A percentile compares a stretch with the other conserved stretches of the same genome.
These are phyloP conservation scores for Ceratosolen solmsi DNA, from an alignment of 1,140 invertebrate species.

Conservation along the genomic window DNA sequence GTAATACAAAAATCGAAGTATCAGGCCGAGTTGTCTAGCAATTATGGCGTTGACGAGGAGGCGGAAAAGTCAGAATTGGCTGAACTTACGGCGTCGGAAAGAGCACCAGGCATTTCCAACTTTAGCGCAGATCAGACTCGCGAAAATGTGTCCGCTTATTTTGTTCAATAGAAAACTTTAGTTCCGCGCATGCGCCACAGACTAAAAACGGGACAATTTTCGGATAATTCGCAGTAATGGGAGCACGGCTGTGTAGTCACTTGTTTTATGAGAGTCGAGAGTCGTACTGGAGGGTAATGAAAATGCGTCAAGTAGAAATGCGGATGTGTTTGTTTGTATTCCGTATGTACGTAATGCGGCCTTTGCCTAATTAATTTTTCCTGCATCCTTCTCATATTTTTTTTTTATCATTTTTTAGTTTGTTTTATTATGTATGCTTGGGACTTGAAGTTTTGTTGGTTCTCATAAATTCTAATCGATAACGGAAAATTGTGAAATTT, in stretches of 20 bases:
- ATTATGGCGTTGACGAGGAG: neutral
- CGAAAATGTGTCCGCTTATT: constrained; percentile 15
- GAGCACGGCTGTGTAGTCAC: neutral
- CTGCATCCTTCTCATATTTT: neutral
- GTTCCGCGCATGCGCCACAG: too few relatives aligned
- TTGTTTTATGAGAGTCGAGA: constrained; percentile 14
- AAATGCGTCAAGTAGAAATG: constrained; percentile 27
- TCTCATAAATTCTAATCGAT: too few relatives aligned
- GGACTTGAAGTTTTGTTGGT: too few relatives aligned
- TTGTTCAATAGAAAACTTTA: too few relatives aligned
- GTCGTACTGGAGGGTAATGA: neutral
- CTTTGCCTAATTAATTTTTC: constrained; percentile 22
- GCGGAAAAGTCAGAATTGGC: constrained; percentile 35
- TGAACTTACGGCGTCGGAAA: neutral
- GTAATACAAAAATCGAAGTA: constrained; percentile 27
- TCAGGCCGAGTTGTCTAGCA: neutral
- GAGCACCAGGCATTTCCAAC: constrained; percentile 12
- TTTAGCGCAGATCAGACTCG: constrained; percentile 29
- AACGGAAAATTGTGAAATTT: too few relatives aligned
- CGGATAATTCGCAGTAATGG: constrained; percentile 25
- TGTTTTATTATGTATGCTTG: too few relatives aligned
- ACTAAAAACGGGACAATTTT: constrained; percentile 38
- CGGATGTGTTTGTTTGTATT: constrained; percentile 1
- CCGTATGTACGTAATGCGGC: neutral
- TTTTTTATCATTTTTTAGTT: too few relatives aligned